Percentiles rank a stretch among this genome's conserved stretches.
phyloP scores from a whole-genome alignment of 2,113 vertebrate species.

The Jaculus jaculus region DNA sequence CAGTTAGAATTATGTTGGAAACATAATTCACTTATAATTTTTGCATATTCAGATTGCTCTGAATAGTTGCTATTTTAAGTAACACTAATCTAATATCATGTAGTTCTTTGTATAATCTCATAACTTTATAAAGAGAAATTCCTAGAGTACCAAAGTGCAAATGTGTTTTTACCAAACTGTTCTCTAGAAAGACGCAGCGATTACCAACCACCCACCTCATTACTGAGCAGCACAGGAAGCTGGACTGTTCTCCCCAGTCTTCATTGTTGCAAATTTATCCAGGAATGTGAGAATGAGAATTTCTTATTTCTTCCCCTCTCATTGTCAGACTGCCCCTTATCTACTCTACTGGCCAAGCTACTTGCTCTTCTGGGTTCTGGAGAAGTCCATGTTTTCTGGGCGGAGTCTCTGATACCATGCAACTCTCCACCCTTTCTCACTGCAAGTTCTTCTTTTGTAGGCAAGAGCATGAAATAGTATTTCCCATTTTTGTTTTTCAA shows the following conservation, averaged over 20 bases:
- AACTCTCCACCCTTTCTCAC: conserved; percentile 16
- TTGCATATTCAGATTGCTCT: conserved; percentile 38
- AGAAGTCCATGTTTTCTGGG: neutral
- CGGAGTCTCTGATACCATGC: neutral
- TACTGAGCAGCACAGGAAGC: too few relatives aligned
- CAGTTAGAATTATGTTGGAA: neutral
- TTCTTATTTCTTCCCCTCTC: neutral
- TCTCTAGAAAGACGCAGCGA: too few relatives aligned
- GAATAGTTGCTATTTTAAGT: neutral
- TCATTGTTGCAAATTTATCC: too few relatives aligned
- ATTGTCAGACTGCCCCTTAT: neutral
- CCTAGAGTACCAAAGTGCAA: too few relatives aligned
- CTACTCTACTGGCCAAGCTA: neutral
- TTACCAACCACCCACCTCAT: too few relatives aligned
- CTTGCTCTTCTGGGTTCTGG: too few relatives aligned
- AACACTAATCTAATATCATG: neutral
- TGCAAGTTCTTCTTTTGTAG: conserved; percentile 8
- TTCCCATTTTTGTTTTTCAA: too few relatives aligned
- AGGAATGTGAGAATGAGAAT: too few relatives aligned
- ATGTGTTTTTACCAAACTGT: too few relatives aligned
- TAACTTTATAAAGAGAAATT: conserved; percentile 41
- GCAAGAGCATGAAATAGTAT: too few relatives aligned
- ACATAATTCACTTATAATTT: neutral
- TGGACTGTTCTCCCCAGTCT: too few relatives aligned
- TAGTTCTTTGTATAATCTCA: neutral